Percentiles rank a stretch among this genome's conserved stretches.
These are phyloP conservation scores for Urocynchramus pylzowi DNA, from an alignment of 2,113 vertebrate species.

Conservation along the genomic window DNA sequence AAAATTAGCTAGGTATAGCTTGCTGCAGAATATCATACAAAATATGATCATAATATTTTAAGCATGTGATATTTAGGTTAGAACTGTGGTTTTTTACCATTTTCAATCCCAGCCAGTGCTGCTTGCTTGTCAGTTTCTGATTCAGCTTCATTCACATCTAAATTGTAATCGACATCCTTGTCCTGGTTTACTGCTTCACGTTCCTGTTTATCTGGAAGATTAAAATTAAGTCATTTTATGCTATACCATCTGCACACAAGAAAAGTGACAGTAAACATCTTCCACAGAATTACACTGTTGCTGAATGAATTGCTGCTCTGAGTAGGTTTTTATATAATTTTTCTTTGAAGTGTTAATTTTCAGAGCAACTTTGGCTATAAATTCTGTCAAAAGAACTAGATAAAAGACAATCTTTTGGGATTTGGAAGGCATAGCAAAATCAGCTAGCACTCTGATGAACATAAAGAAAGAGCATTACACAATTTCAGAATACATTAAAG, in stretches of 20 bases:
- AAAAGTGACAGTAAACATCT: not conserved
- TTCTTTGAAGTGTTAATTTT: not conserved
- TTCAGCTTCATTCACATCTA: constrained; percentile 88
- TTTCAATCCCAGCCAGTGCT: constrained; percentile 75
- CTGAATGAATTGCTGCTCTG: not conserved
- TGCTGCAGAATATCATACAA: not conserved
- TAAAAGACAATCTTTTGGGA: not conserved
- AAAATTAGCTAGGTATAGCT: not conserved
- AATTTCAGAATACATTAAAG: not conserved
- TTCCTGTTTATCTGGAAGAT: constrained; percentile 20
- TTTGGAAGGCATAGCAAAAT: not conserved
- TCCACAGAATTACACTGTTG: not conserved
- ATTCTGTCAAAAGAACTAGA: not conserved
- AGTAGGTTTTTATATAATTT: not conserved
- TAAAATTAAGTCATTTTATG: not conserved
- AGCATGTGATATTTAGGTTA: not conserved
- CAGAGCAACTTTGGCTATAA: not conserved
- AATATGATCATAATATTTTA: not conserved
- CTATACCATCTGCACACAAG: not conserved
- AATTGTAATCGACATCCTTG: constrained; percentile 78
- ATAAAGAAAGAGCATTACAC: not conserved
- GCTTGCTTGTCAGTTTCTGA: constrained; percentile 90
- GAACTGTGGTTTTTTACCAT: constrained; percentile 7
- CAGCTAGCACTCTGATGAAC: not conserved
- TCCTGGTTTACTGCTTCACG: constrained; percentile 66